These are phyloP conservation scores for Eupeodes luniger DNA, from an alignment of 2,888 invertebrate genomes.

Conservation along the genomic window DNA sequence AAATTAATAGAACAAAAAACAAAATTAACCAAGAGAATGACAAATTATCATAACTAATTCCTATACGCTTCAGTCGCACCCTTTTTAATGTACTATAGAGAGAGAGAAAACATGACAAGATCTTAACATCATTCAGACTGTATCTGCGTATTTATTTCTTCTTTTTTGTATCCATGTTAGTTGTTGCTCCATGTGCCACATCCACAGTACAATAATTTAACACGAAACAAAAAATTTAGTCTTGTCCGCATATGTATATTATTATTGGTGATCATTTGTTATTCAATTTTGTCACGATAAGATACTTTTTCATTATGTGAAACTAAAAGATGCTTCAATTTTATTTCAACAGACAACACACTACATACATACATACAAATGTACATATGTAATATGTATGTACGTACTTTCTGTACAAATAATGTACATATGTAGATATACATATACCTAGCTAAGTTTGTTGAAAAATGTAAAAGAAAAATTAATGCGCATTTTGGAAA, in stretches of 20 bases:
- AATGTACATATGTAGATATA: background rate
- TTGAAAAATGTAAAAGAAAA: background rate
- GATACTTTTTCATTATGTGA: constrained; percentile 64
- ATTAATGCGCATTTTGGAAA: constrained; percentile 64
- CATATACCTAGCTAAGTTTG: background rate
- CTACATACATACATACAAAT: background rate
- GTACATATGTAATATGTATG: too few relatives aligned
- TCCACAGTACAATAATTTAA: constrained; percentile 25
- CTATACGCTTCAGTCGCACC: constrained; percentile 67
- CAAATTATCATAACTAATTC: constrained; percentile 70
- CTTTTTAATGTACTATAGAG: constrained; percentile 61
- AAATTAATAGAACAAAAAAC: constrained; percentile 18
- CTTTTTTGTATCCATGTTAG: background rate
- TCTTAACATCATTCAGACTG: constrained; percentile 50
- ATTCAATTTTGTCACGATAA: constrained; percentile 74
- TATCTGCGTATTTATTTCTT: constrained; percentile 9
- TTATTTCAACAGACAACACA: background rate
- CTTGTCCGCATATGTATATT: constrained; percentile 52
- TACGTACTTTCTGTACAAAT: too few relatives aligned
- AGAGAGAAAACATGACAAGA: constrained; percentile 65
- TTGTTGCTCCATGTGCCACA: constrained; percentile 10
- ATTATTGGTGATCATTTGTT: constrained; percentile 71
- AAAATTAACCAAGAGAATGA: constrained; percentile 50
- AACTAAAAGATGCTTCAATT: constrained; percentile 56
- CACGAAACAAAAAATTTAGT: constrained; percentile 32